phyloP scores from a whole-genome alignment of 1,140 invertebrate species.

The Aporrectodea caliginosa region DNA sequence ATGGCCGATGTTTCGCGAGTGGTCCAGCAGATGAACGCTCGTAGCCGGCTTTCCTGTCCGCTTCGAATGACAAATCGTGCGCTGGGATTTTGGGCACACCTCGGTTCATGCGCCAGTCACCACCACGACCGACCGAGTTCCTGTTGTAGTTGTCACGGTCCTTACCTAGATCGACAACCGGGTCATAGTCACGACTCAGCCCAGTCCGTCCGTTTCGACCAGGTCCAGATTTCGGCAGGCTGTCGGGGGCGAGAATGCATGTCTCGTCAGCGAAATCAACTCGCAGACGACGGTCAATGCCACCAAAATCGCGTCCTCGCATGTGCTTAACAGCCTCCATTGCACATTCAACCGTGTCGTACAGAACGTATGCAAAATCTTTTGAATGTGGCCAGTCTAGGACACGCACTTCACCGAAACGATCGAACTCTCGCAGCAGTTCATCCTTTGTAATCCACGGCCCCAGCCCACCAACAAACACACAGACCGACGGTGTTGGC shows the following conservation, averaged over 20 bases:
- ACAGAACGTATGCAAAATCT: conserved; percentile 87
- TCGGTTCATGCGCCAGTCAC: not conserved
- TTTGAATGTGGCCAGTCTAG: conserved; percentile 70
- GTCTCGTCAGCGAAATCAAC: conserved; percentile 85
- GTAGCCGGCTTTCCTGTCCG: not conserved
- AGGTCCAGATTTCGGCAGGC: not conserved
- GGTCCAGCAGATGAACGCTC: not conserved
- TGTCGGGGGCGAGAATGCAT: conserved; percentile 9
- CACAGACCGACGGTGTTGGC: conserved; percentile 88
- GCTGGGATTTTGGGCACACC: no score
- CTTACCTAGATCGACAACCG: not conserved
- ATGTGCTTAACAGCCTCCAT: conserved; percentile 94
- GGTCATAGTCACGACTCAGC: not conserved
- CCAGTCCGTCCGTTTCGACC: not conserved
- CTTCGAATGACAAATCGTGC: not conserved
- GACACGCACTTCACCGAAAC: conserved; percentile 97
- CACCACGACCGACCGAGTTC: not conserved
- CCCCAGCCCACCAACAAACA: conserved; percentile 96
- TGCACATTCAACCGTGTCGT: conserved; percentile 93
- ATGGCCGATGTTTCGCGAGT: not conserved
- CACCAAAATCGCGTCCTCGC: conserved; percentile 90
- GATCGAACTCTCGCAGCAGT: conserved; percentile 92
- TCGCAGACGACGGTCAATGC: conserved; percentile 77
- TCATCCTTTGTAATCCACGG: conserved; percentile 77
- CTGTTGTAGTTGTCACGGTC: not conserved